phyloP scores from a whole-genome alignment of 2,113 vertebrate genomes.

The Stomatorhinus ivindoensis region DNA sequence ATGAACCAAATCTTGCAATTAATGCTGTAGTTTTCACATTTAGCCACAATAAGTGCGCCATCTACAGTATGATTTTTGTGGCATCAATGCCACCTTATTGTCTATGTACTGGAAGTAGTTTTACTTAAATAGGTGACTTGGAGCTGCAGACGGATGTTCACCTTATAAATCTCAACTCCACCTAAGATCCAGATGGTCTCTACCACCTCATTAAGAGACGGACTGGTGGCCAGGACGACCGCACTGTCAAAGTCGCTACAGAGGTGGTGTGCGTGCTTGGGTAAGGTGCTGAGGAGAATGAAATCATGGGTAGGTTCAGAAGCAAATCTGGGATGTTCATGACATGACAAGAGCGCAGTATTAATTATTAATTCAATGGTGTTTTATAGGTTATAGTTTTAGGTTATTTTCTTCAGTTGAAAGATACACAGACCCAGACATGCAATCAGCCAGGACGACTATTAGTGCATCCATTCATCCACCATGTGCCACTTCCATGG shows the following conservation, averaged over 20 bases:
- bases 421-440: neutral
- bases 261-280: constrained; percentile 55
- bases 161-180: constrained; percentile 56
- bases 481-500: neutral
- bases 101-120: neutral
- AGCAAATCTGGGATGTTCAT: neutral
- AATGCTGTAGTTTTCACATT: neutral
- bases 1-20: neutral
- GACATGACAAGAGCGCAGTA: neutral
- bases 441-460: neutral
- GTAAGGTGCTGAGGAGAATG: constrained; percentile 43
- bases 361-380: neutral
- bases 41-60: neutral
- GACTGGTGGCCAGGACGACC: constrained; percentile 35
- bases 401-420: neutral
- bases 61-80: neutral
- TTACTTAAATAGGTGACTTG: neutral
- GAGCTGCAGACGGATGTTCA: constrained; percentile 25
- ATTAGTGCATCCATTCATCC: neutral
- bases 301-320: neutral
- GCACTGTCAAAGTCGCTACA: constrained; percentile 51
- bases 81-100: neutral
- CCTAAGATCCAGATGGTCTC: constrained; percentile 68
- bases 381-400: neutral
- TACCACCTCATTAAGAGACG: constrained; percentile 45